phyloP scores from a whole-genome alignment of 1,140 invertebrate genomes.

The Caerostris darwini region DNA sequence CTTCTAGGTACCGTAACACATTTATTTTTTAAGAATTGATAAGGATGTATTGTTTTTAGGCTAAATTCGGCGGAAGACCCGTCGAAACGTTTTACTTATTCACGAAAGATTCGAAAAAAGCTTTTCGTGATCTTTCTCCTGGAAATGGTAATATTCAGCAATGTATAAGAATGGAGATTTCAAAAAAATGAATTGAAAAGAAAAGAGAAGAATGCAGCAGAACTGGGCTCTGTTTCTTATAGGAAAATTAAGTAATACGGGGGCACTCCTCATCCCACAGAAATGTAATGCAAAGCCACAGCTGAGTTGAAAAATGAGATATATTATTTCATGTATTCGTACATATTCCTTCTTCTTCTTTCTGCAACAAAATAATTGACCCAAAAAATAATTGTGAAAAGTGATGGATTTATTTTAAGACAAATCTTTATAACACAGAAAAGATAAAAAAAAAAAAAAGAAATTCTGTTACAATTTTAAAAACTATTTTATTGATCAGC shows the following conservation, averaged over 20 bases:
- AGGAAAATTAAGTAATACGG: slow-evolving; percentile 27
- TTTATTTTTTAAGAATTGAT: too few species aligned
- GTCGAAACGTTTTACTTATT: slow-evolving; percentile 44
- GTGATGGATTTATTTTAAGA: too few species aligned
- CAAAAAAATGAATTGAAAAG: too few species aligned
- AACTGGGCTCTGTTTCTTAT: slow-evolving; percentile 25
- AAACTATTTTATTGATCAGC: too few species aligned
- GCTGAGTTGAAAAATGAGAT: background rate
- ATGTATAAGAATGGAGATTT: background rate
- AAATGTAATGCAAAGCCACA: slow-evolving; percentile 8
- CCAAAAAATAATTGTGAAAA: too few species aligned
- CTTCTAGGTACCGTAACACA: slow-evolving; percentile 22
- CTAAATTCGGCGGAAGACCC: background rate
- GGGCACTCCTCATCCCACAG: slow-evolving; percentile 1
- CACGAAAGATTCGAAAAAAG: slow-evolving; percentile 56
- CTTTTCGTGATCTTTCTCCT: slow-evolving; percentile 53
- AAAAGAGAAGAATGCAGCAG: background rate
- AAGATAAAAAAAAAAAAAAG: too few species aligned
- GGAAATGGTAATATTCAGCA: slow-evolving; percentile 40
- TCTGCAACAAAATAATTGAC: too few species aligned
- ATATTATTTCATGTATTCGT: slow-evolving; percentile 28
- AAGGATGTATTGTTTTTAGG: slow-evolving; percentile 65
- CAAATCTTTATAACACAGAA: too few species aligned
- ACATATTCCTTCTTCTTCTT: background rate
- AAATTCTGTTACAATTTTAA: too few species aligned